Conservation (phyloP, 2,797 vertebrate genomes). For the Graptemys geographica region DNA sequence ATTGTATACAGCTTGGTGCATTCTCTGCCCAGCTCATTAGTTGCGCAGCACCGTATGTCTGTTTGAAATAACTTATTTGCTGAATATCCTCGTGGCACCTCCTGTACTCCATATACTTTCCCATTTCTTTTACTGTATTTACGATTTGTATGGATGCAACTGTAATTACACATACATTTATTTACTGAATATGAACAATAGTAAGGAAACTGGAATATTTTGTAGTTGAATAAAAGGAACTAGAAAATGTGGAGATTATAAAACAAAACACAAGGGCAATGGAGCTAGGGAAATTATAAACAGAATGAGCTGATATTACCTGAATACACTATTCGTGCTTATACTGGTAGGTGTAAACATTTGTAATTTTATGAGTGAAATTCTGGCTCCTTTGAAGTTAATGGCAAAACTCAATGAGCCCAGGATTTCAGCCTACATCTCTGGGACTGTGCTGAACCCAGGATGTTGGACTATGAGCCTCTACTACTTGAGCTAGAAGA, state of each 20-base stretch:
- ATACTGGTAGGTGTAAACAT: conserved; percentile 11
- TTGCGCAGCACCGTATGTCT: conserved; percentile 88
- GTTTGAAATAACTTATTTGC: conserved; percentile 45
- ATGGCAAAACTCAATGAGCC: not conserved
- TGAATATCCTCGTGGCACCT: conserved; percentile 26
- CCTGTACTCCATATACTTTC: conserved; percentile 24
- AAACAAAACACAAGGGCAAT: conserved; percentile 15
- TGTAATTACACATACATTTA: conserved; percentile 74
- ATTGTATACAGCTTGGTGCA: conserved; percentile 89
- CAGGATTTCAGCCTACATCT: not conserved
- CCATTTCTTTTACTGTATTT: conserved; percentile 10
- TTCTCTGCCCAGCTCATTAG: conserved; percentile 85
- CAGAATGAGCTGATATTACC: conserved; percentile 23
- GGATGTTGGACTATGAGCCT: not conserved
- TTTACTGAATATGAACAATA: conserved; percentile 55
- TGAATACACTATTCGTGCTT: not conserved
- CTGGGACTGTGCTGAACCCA: not conserved
- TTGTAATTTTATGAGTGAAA: not conserved
- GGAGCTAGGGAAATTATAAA: not conserved
- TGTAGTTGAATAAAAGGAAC: conserved; percentile 38
- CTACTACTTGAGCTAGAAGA: not conserved
- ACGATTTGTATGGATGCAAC: conserved; percentile 73
- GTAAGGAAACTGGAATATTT: conserved; percentile 30
- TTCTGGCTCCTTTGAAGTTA: not conserved
- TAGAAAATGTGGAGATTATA: conserved; percentile 56